Conservation (phyloP, 2,113 vertebrate genomes). For the Lamprologus lemairii region DNA sequence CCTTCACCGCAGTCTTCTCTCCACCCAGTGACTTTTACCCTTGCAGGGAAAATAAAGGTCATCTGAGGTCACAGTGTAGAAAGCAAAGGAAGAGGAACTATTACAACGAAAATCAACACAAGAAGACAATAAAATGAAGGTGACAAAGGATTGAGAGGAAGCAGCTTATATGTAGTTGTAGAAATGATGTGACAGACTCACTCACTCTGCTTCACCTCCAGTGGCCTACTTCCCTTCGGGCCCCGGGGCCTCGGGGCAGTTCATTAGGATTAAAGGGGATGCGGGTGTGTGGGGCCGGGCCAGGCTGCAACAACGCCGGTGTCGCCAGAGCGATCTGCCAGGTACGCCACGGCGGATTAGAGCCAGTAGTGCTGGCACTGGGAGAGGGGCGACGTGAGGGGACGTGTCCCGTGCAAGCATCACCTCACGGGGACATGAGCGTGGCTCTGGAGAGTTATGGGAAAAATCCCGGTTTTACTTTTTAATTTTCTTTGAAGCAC, state of each 20-base stretch:
- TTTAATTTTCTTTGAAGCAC: not conserved
- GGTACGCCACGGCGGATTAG: constrained; percentile 67
- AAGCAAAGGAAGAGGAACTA: not conserved
- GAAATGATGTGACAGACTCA: not conserved
- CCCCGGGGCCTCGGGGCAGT: constrained; percentile 1
- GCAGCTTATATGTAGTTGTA: not conserved
- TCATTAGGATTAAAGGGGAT: constrained; percentile 39
- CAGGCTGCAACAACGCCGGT: constrained; percentile 38
- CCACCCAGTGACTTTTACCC: constrained; percentile 7
- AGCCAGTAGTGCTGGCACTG: constrained; percentile 48
- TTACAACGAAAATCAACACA: not conserved
- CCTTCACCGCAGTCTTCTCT: not conserved
- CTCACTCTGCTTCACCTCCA: constrained; percentile 14
- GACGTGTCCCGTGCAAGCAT: constrained; percentile 8
- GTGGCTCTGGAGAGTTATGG: not conserved
- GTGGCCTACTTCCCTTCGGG: constrained; percentile 32
- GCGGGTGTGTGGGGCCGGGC: constrained; percentile 31
- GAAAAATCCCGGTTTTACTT: not conserved
- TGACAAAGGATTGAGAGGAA: not conserved
- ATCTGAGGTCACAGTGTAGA: not conserved
- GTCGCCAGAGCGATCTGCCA: constrained; percentile 61
- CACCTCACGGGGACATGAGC: not conserved
- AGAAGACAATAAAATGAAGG: not conserved
- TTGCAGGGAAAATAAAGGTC: not conserved
- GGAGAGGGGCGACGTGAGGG: constrained; percentile 45